Evolutionary conservation across 1,140 invertebrate genomes (phyloP), one percentile per base, ranked within the genome.

Genomic region (Papilio glaucus): DNA sequence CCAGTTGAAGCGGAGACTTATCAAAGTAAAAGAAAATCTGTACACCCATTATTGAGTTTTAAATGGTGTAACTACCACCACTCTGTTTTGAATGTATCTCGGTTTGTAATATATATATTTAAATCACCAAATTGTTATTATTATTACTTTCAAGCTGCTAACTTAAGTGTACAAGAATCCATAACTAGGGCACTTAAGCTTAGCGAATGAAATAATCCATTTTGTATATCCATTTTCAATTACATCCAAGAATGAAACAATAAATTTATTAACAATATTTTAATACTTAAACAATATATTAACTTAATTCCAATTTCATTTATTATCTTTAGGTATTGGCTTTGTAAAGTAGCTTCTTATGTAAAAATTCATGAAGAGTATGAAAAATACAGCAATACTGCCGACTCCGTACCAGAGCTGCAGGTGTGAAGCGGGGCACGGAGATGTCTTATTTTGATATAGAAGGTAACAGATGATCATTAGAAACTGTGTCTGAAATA

Each of bases 401-500:
- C 21, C 21, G 49, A 57, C 10, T 3, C 49, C 49, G 21, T 57
- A 57, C 49, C 49, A 57, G 6, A 24, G 21, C 10, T 9, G 18
- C n/a, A 24, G 9, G 5, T 12, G 21, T 10, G 49, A 24, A 4
- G 21, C 0, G 1, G 49, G 21, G 8, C 49, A 57, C 9, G 49
- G 10, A 4, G 49, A 57, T 10, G 21, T 26, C 21, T 57, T 57
- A 12, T 57, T 57, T 9, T 57, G 49, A 57, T 57, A 57, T 5
- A 12, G 9, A 24, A 57, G 49, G 49, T 57, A 57, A 12, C 21
- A 26, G 49, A 57, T 24, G 18, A 57, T 57, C 49, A 57, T 3
- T 24, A 57, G 49, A 4, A 57, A 57, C 24, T 57, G 49, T 57
- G 49, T 57, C 49, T 57, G 49, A 57, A 57, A 57, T 21, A 57